Conservation (phyloP, 2,113 vertebrate genomes). For the Elephantulus edwardii region DNA sequence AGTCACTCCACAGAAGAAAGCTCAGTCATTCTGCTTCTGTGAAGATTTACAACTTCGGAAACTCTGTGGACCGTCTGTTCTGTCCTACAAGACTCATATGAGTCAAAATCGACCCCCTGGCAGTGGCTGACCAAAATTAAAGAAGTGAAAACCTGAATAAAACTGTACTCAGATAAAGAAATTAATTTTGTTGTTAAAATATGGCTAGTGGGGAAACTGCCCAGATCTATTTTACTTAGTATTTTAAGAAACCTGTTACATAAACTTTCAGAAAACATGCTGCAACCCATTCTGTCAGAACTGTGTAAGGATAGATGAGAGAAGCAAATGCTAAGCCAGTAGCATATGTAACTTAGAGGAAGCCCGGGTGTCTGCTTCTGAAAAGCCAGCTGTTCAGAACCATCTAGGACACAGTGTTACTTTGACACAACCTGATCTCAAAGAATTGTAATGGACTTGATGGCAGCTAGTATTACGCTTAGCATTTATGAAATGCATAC, state of each 20-base stretch:
- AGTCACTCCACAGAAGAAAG: too few relatives aligned
- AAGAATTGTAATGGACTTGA: too few relatives aligned
- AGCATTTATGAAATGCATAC: not conserved
- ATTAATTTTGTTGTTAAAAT: constrained; percentile 9
- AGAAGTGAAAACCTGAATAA: constrained; percentile 3
- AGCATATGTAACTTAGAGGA: not conserved
- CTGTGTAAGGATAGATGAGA: not conserved
- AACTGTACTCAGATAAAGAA: not conserved
- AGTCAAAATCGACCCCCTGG: too few relatives aligned
- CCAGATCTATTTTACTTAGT: not conserved
- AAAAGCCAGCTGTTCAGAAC: too few relatives aligned
- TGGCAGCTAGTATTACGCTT: too few relatives aligned
- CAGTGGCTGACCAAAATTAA: not conserved
- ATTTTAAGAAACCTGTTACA: not conserved
- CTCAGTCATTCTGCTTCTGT: too few relatives aligned
- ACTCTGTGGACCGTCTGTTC: too few relatives aligned
- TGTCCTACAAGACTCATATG: too few relatives aligned
- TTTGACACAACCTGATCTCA: too few relatives aligned
- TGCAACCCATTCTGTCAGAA: not conserved
- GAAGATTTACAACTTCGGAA: too few relatives aligned
- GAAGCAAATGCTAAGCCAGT: not conserved
- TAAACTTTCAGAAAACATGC: not conserved
- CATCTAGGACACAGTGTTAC: too few relatives aligned
- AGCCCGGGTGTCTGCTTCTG: too few relatives aligned
- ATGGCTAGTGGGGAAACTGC: not conserved